A percentile compares a stretch with the other conserved stretches of the same genome.
Conservation (phyloP, 1,140 invertebrate genomes). For the Lepidurus arcticus region DNA sequence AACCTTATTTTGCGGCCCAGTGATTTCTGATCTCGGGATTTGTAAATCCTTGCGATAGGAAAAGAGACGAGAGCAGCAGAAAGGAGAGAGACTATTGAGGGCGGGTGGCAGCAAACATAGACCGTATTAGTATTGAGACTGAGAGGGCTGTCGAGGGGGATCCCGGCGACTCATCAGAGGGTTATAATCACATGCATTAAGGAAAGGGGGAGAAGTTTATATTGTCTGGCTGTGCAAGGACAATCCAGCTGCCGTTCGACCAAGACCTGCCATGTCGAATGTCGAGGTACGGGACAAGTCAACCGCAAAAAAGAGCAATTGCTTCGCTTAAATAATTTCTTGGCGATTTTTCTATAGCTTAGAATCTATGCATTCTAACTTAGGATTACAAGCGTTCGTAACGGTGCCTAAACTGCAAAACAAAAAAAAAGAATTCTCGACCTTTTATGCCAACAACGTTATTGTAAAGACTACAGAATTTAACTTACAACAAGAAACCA, state of each 20-base stretch:
- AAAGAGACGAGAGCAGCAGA: neutral
- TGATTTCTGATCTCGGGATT: neutral
- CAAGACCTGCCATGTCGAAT: neutral
- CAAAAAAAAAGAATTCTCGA: too few relatives aligned
- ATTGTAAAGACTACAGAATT: too few relatives aligned
- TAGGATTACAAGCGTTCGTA: neutral
- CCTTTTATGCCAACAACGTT: too few relatives aligned
- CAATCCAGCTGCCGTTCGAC: neutral
- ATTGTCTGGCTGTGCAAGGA: neutral
- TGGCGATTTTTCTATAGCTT: neutral
- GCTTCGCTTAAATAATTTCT: neutral
- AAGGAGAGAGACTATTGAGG: neutral
- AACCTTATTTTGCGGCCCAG: constrained; percentile 5
- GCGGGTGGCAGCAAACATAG: neutral
- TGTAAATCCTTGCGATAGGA: too few relatives aligned
- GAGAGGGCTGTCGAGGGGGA: neutral
- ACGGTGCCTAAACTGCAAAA: too few relatives aligned
- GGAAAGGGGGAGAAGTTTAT: neutral
- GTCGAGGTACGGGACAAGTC: neutral
- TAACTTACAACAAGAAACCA: too few relatives aligned
- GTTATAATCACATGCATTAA: constrained; percentile 22
- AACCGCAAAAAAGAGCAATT: neutral
- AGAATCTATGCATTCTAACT: neutral
- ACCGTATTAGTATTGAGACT: neutral
- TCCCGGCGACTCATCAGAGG: neutral